Base-by-base conservation (phyloP, 2,113 vertebrate genomes). In the Lepisosteus oculatus region DNA sequence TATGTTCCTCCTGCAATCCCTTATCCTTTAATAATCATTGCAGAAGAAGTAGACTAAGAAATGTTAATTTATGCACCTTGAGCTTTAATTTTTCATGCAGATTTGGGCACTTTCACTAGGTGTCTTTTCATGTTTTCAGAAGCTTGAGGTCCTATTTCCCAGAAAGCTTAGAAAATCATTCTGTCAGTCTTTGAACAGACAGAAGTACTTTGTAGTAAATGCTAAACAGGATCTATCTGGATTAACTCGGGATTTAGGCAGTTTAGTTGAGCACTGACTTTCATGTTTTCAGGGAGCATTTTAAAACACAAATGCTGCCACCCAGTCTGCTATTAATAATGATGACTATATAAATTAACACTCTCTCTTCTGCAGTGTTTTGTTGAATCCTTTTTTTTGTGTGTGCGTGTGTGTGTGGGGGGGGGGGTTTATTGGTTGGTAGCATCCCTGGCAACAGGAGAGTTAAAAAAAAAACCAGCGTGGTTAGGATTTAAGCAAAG, bases 191-290 rank as follows among this genome's bases (percentile, higher is more conserved):
- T 86, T 84, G 81, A 88, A 84, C 85, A 84, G 80, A 73, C 80
- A 74, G 84, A 84, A 81, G 74, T 85, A 65, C 79, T 81, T 80
- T 84, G 70, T 66, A 67, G 77, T 74, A 61, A 84, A 89, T 87
- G 82, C 82, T 83, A 86, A 89, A 86, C 84, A 85, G 86, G 81
- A 86, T 90, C 82, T 86, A 72, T 86, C 65, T 78, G 86, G 85
- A 89, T 90, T 91, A 91, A 74, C 70, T 76, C 69, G 43, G 72
- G 73, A 79, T 87, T 82, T 82, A 85, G 72, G 81, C 77, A 73
- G 78, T 83, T 80, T 81, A 78, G 80, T 81, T 85, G 83, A 79
- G 82, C 47, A 9, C 80, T 82, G 82, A 84, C 76, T 79, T 69
- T 43, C 67, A 75, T 74, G 65, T 73, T 65, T 68, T 76, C 62